These are phyloP conservation scores for Lepidurus arcticus DNA, from an alignment of 1,140 invertebrate genomes.

Conservation along the genomic window DNA sequence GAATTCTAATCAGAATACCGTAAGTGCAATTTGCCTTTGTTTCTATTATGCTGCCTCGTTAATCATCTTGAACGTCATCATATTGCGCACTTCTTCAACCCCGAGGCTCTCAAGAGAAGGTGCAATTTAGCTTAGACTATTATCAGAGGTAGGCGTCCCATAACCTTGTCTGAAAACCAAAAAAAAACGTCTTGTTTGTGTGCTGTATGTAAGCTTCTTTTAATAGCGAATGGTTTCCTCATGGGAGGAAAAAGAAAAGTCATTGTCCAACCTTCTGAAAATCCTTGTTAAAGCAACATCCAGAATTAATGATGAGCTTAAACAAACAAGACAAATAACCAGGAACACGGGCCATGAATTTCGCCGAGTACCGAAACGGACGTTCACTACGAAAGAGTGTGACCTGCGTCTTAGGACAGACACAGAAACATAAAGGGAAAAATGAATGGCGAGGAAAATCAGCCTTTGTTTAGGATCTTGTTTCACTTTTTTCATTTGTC, in stretches of 20 bases:
- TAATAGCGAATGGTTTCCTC: background rate
- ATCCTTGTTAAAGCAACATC: constrained; percentile 17
- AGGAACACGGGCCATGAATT: background rate
- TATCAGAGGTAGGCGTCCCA: constrained; percentile 5
- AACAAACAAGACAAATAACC: background rate
- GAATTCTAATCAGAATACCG: constrained; percentile 15
- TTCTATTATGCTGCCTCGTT: background rate
- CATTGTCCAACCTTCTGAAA: background rate
- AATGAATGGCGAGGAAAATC: too few relatives aligned
- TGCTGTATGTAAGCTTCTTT: background rate
- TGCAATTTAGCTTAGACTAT: background rate
- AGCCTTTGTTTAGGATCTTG: too few relatives aligned
- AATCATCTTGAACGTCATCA: background rate
- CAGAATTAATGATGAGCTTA: background rate
- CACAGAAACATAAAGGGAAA: too few relatives aligned
- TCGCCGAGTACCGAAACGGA: background rate
- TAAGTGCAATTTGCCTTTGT: background rate
- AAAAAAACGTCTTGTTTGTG: too few relatives aligned
- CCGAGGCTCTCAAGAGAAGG: background rate
- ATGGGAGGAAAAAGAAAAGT: background rate
- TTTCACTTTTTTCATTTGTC: too few relatives aligned
- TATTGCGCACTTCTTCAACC: background rate
- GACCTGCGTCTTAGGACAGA: too few relatives aligned
- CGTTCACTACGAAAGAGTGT: too few relatives aligned
- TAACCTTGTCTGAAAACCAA: background rate